Base-by-base conservation (phyloP, 2,888 invertebrate species). In the Mesochorus sp. region DNA sequence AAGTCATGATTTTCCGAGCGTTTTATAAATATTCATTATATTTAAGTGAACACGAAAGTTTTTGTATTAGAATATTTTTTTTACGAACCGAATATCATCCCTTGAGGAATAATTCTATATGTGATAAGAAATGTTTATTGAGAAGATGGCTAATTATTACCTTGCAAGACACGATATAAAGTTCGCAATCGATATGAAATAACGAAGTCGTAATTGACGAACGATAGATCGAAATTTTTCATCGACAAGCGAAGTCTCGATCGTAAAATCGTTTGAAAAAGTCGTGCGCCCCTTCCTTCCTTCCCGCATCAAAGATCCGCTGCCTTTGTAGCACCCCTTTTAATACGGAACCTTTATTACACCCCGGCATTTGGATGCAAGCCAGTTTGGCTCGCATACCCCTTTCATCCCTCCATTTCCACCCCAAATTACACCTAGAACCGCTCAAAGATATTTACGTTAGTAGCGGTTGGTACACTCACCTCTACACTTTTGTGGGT, bases 311-410 rank as follows among this genome's bases (percentile, higher is more conserved):
- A 59, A 61, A 61, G 39, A 61, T 61, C 64, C 67, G 57, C 62
- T 59, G 73, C 77, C 59, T 80, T 77, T 76, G 76, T 77, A 57
- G 64, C 55, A 47, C 62, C 61, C 26, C 83, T 81, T 82, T 81
- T 82, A 84, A 81, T 83, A 73, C 74, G 57, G 70, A 74, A 59
- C 82, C 79, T 83, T 83, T 83, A 85, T 84, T 85, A 83, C 80
- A 70, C 42, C 42, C 59, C 73, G 79, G 77, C 83, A 79, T 84
- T 85, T 85, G 85, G 85, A 85, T 76, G 66, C 78, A 44, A 73
- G 84, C 85, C 85, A 84, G 70, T 81, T 76, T 71, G 42, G 53
- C 59, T 49, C 59, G 53, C 24, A 31, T 53, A 62, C 14, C 67
- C 44, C 70, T 70, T 57, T 37, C 55, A 51, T 51, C 72, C 21